Conservation (phyloP, 2,113 vertebrate genomes). For the Thalassoma bifasciatum region DNA sequence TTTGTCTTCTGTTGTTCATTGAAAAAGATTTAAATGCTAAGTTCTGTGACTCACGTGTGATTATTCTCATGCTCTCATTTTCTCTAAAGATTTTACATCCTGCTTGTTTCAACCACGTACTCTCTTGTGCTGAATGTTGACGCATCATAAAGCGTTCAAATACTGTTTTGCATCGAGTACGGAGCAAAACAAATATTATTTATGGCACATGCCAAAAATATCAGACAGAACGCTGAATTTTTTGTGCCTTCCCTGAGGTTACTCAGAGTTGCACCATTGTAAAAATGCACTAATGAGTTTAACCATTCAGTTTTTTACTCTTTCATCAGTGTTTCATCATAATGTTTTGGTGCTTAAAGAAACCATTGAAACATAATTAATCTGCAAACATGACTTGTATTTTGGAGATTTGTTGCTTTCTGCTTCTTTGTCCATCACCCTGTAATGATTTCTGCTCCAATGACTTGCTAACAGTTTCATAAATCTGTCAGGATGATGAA, state of each 20-base stretch:
- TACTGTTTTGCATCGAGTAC: slow-evolving; percentile 23
- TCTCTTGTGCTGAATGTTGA: slow-evolving; percentile 13
- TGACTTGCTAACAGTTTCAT: slow-evolving; percentile 37
- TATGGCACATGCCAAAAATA: slow-evolving; percentile 48
- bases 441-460: slow-evolving; percentile 19
- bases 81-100: slow-evolving; percentile 15
- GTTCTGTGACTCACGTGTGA: slow-evolving; percentile 17
- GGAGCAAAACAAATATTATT: slow-evolving; percentile 28
- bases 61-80: background rate
- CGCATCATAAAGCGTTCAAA: slow-evolving; percentile 10
- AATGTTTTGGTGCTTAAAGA: slow-evolving; percentile 6
- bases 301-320: slow-evolving; percentile 1
- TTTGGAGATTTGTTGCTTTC: slow-evolving; percentile 36
- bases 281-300: slow-evolving; percentile 7
- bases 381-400: slow-evolving; percentile 22
- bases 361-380: slow-evolving; percentile 20
- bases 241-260: slow-evolving; percentile 23
- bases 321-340: slow-evolving; percentile 10
- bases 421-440: slow-evolving; percentile 19
- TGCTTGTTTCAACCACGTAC: slow-evolving; percentile 24
- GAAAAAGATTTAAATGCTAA: background rate
- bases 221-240: slow-evolving; percentile 6
- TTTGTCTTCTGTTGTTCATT: background rate
- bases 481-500: slow-evolving; percentile 38
- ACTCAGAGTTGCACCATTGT: slow-evolving; percentile 14